Conservation (phyloP, 2,888 invertebrate species). For the Mimas tiliae region DNA sequence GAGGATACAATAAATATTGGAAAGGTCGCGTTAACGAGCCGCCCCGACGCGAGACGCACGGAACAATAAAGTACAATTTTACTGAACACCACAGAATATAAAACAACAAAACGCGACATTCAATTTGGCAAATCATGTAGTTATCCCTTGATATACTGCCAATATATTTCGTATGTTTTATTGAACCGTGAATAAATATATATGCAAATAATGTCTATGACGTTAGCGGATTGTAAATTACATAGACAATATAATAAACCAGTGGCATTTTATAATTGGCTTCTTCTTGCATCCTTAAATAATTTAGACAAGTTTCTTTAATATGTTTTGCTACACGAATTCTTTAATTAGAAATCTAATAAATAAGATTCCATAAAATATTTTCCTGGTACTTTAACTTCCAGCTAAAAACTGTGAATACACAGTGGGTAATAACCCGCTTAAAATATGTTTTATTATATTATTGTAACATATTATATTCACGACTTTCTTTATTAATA, state of each 20-base stretch:
- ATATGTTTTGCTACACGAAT: neutral
- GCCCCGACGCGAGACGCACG: constrained; percentile 68
- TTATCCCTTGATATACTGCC: constrained; percentile 46
- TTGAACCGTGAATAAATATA: neutral
- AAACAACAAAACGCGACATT: constrained; percentile 56
- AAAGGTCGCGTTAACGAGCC: constrained; percentile 83
- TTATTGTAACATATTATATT: neutral
- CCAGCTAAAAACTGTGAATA: neutral
- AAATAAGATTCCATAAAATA: neutral
- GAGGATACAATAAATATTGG: constrained; percentile 82
- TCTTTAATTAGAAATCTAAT: neutral
- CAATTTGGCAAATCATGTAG: constrained; percentile 58
- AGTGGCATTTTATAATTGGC: constrained; percentile 34
- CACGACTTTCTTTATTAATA: neutral
- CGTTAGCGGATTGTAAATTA: constrained; percentile 1
- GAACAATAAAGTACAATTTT: constrained; percentile 79
- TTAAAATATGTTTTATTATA: neutral
- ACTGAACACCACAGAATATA: constrained; percentile 68
- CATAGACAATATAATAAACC: neutral
- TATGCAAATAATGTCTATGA: constrained; percentile 9
- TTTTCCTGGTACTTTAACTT: neutral
- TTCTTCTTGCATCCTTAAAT: constrained; percentile 36
- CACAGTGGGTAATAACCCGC: neutral
- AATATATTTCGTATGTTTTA: constrained; percentile 19
- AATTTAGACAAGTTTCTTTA: neutral